Conservation (phyloP, 2,888 invertebrate genomes). For the Phytoseiulus persimilis region DNA sequence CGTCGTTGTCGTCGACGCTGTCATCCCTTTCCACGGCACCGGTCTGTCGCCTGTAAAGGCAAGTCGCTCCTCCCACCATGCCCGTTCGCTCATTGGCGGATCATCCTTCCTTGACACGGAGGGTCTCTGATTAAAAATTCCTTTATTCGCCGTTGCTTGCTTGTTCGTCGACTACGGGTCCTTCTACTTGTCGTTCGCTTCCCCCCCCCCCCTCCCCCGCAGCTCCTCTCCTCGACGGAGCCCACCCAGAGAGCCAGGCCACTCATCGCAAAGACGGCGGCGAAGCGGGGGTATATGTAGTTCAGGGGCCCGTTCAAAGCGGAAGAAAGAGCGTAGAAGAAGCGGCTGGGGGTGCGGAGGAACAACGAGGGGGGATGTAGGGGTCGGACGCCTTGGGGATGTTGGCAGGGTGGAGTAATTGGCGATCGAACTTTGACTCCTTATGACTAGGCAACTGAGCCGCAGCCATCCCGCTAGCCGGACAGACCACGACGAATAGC, state of each 20-base stretch:
- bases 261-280: background rate
- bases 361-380: background rate
- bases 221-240: too few species aligned
- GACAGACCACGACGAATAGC: background rate
- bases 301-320: background rate
- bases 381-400: background rate
- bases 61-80: conserved; percentile 28
- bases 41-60: conserved; percentile 19
- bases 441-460: background rate
- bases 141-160: conserved; percentile 10
- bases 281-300: background rate
- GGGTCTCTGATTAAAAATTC: conserved; percentile 31
- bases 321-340: background rate
- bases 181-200: background rate
- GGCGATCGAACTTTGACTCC: conserved; percentile 5
- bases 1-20: background rate
- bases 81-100: background rate
- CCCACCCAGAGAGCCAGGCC: background rate
- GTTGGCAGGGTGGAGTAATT: background rate
- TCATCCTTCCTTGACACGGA: conserved; percentile 20
- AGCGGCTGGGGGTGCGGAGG: background rate
- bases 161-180: background rate
- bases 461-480: background rate
- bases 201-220: background rate
- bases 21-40: conserved; percentile 33